These are phyloP conservation scores for Sphecodes monilicornis DNA, from an alignment of 2,888 invertebrate species.

Conservation along the genomic window DNA sequence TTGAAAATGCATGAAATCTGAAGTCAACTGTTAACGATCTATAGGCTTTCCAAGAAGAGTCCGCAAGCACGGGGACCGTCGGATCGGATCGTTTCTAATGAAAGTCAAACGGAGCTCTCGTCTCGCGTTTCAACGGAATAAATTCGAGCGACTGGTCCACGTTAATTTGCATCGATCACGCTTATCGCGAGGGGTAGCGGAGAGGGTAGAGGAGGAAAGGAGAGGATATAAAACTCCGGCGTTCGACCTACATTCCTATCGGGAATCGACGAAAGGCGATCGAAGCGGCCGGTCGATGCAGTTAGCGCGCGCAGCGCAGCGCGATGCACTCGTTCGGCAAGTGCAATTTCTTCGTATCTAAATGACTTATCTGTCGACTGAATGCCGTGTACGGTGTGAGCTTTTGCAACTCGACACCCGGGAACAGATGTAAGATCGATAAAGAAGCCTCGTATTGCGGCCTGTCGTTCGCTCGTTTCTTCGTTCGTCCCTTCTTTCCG, in stretches of 20 bases:
- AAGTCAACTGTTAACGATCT: not conserved
- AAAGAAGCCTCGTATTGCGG: slow-evolving; percentile 58
- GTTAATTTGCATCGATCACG: slow-evolving; percentile 44
- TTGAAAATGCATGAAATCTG: not conserved
- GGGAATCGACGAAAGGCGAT: slow-evolving; percentile 47
- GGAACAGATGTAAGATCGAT: slow-evolving; percentile 68
- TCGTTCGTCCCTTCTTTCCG: slow-evolving; percentile 49
- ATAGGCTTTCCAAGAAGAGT: not conserved
- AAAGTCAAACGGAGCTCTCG: not conserved
- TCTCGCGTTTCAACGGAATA: slow-evolving; percentile 24
- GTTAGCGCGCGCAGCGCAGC: slow-evolving; percentile 35
- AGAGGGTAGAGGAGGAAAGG: not conserved
- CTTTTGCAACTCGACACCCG: slow-evolving; percentile 65
- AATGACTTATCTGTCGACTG: slow-evolving; percentile 79
- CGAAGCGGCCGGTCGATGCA: slow-evolving; percentile 38
- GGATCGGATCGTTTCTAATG: not conserved
- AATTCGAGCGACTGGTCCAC: slow-evolving; percentile 25
- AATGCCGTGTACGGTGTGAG: slow-evolving; percentile 67
- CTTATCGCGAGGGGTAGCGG: slow-evolving; percentile 16
- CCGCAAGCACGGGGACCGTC: not conserved
- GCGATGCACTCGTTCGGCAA: slow-evolving; percentile 40
- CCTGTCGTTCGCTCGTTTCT: slow-evolving; percentile 46
- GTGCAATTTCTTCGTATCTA: slow-evolving; percentile 79
- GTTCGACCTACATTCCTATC: slow-evolving; percentile 47
- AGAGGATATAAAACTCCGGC: slow-evolving; percentile 10